Evolutionary conservation across 2,888 invertebrate genomes (phyloP).

Genomic region (Listrodromus nycthemerus): DNA sequence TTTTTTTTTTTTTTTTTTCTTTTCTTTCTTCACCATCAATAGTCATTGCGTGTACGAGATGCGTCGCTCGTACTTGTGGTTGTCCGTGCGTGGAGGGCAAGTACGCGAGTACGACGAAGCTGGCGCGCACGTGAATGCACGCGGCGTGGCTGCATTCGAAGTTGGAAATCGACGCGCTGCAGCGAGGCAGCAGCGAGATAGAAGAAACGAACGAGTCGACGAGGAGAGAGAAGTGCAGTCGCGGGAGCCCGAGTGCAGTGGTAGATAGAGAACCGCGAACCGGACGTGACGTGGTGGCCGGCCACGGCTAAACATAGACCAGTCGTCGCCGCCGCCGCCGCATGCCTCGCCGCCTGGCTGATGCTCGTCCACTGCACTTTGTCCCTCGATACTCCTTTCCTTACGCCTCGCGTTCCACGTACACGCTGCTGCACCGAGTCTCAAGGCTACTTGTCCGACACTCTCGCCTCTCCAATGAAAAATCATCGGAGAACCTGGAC

Average conservation of each 20-base stretch:
- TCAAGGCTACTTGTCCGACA: constrained; percentile 63
- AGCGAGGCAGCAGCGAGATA: neutral
- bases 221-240: constrained; percentile 13
- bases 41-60: neutral
- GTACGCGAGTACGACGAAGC: constrained; percentile 17
- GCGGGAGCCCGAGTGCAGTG: constrained; percentile 21
- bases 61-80: constrained; percentile 3
- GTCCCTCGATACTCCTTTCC: constrained; percentile 41
- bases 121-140: constrained; percentile 30
- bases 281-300: constrained; percentile 80
- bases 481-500: neutral
- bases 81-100: neutral
- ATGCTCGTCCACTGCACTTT: constrained; percentile 66
- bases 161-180: constrained; percentile 23
- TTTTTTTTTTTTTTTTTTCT: too few species aligned
- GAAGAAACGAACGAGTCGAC: constrained; percentile 39
- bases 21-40: too few species aligned
- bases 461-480: neutral
- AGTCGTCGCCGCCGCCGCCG: constrained; percentile 61
- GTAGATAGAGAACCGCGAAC: constrained; percentile 74
- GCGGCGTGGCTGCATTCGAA: neutral
- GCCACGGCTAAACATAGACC: constrained; percentile 80
- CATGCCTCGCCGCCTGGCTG: constrained; percentile 68
- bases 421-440: constrained; percentile 43
- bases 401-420: constrained; percentile 15